Conservation (phyloP, 1,140 invertebrate species). For the Drosophila nigrodunni region DNA sequence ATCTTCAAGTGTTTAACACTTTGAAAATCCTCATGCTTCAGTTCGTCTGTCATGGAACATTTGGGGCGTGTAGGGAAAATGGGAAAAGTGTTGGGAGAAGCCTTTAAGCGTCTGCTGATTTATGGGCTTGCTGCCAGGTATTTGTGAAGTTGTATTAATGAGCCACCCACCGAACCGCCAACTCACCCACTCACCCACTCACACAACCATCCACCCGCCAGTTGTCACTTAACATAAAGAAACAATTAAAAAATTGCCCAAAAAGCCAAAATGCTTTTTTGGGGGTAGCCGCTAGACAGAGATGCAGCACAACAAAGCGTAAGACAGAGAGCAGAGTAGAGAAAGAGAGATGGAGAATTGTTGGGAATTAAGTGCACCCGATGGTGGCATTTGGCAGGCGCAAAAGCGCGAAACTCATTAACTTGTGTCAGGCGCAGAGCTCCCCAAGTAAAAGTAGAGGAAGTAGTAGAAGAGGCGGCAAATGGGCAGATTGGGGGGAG, state of each 20-base stretch:
- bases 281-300: slow-evolving; percentile 68
- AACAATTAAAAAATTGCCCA: slow-evolving; percentile 82
- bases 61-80: slow-evolving; percentile 17
- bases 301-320: slow-evolving; percentile 5
- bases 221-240: slow-evolving; percentile 82
- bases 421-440: slow-evolving; percentile 75
- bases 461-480: not conserved
- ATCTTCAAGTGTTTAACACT: slow-evolving; percentile 1
- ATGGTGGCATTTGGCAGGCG: slow-evolving; percentile 75
- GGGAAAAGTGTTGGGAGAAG: slow-evolving; percentile 37
- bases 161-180: slow-evolving; percentile 5
- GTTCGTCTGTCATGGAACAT: slow-evolving; percentile 25
- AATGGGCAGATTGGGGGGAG: not conserved
- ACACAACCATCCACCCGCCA: not conserved
- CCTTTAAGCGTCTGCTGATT: slow-evolving; percentile 68
- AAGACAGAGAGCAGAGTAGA: not conserved
- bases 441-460: slow-evolving; percentile 35
- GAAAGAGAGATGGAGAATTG: slow-evolving; percentile 14
- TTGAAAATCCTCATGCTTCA: slow-evolving; percentile 12
- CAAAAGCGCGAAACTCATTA: slow-evolving; percentile 80
- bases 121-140: slow-evolving; percentile 55
- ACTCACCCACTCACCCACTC: not conserved
- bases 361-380: slow-evolving; percentile 72
- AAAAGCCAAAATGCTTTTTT: slow-evolving; percentile 78
- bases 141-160: slow-evolving; percentile 69